Base-by-base conservation (phyloP, 2,113 vertebrate genomes). In the Etia nguti region DNA sequence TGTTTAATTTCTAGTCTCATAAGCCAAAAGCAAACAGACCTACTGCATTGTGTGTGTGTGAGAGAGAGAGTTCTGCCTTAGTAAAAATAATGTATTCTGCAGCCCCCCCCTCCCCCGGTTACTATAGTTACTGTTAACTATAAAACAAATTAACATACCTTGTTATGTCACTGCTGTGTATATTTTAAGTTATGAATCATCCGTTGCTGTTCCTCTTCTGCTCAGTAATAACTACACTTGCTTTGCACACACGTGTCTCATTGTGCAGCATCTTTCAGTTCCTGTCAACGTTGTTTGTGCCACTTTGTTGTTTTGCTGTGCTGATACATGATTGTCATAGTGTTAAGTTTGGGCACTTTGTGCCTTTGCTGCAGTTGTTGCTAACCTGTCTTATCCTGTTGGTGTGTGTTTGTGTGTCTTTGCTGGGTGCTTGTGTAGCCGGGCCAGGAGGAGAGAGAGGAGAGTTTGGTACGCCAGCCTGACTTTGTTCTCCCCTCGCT, bases 401-500 rank as follows among this genome's bases (percentile, higher is more conserved):
- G 24, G 41, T 46, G 70, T 75, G 98, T 91, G 82, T 89, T 55
- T 83, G 77, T 91, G 83, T 87, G 54, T 91, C 10, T 96, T 52
- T 90, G 80, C 88, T 83, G 86, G 85, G 24, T 86, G 94, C 95
- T 95, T 97, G 94, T 96, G 96, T 94, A 98, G 98, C 97, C 92
- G 93, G 97, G 96, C 96, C 92, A 20, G 92, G 97, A 98, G 88
- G 97, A 96, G 90, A 92, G 84, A 86, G 95, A 97, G 80, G 97
- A 98, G 94, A 97, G 96, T 95, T 96, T 94, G 98, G 98, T 99
- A 99, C 43, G 98, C 92, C 83, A 36, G 77, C 89, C 83, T 70
- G 82, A 90, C 91, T 94, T 95, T 83, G 86, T 92, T 93, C 83
- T 92, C 81, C 56, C 48, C 75, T 79, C 16, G 6, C 22, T 60